Conservation (phyloP, 2,888 invertebrate species). For the Teleiodes luculella region DNA sequence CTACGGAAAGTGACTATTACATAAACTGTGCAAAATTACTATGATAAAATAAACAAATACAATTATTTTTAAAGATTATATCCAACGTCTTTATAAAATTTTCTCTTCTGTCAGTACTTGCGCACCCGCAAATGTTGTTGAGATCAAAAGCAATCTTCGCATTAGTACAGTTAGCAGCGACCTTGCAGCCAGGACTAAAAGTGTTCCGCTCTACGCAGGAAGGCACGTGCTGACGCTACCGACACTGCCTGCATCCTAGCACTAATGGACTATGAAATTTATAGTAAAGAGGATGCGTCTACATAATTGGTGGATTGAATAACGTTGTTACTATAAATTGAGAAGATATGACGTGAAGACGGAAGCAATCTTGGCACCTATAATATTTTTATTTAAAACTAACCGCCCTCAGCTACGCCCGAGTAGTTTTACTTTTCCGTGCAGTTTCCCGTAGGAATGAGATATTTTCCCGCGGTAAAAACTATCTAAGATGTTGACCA, state of each 20-base stretch:
- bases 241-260: conserved; percentile 37
- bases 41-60: too few species aligned
- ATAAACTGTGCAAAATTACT: too few species aligned
- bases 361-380: too few species aligned
- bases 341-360: not conserved
- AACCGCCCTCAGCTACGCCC: too few species aligned
- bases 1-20: too few species aligned
- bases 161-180: conserved; percentile 61
- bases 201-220: conserved; percentile 40
- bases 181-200: conserved; percentile 58
- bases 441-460: too few species aligned
- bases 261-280: not conserved
- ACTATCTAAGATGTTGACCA: too few species aligned
- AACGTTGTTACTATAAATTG: not conserved
- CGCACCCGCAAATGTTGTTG: conserved; percentile 59
- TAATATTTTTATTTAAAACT: too few species aligned
- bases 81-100: not conserved
- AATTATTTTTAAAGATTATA: too few species aligned
- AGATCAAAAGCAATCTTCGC: conserved; percentile 64
- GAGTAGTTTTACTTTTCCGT: too few species aligned
- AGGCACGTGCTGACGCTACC: conserved; percentile 39
- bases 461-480: too few species aligned
- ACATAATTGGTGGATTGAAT: not conserved
- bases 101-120: conserved; percentile 37
- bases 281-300: conserved; percentile 1